Conservation (phyloP, 1,140 invertebrate species). For the Homalodisca vitripennis region DNA sequence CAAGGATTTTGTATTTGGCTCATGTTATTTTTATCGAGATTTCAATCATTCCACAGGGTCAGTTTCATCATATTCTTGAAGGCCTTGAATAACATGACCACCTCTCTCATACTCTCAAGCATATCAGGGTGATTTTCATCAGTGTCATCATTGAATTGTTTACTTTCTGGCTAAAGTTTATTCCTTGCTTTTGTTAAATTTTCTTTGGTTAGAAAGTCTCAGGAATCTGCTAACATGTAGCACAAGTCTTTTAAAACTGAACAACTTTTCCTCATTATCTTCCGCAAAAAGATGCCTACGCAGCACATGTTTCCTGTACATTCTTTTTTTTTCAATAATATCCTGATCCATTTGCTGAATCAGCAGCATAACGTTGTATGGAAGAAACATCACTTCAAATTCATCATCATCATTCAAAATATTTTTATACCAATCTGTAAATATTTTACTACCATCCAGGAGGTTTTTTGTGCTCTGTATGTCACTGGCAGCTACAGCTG, state of each 20-base stretch:
- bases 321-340: slow-evolving; percentile 4
- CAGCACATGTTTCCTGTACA: slow-evolving; percentile 11
- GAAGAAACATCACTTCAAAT: neutral
- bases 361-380: neutral
- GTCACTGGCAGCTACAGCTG: neutral
- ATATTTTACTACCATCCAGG: neutral
- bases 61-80: neutral
- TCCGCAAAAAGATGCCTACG: slow-evolving; percentile 6
- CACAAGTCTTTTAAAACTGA: neutral
- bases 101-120: neutral
- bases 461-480: slow-evolving; percentile 1
- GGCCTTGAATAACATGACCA: neutral
- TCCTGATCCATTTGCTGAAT: neutral
- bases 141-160: neutral
- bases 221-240: too few species aligned
- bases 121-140: neutral
- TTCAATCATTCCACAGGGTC: neutral
- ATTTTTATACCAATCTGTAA: neutral
- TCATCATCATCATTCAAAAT: neutral
- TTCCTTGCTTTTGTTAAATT: neutral
- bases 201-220: neutral
- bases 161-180: neutral
- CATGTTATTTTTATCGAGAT: neutral
- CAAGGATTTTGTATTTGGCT: neutral
- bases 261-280: slow-evolving; percentile 8